Conservation (phyloP, 2,888 invertebrate species). For the Archaeoteleia sp. region DNA sequence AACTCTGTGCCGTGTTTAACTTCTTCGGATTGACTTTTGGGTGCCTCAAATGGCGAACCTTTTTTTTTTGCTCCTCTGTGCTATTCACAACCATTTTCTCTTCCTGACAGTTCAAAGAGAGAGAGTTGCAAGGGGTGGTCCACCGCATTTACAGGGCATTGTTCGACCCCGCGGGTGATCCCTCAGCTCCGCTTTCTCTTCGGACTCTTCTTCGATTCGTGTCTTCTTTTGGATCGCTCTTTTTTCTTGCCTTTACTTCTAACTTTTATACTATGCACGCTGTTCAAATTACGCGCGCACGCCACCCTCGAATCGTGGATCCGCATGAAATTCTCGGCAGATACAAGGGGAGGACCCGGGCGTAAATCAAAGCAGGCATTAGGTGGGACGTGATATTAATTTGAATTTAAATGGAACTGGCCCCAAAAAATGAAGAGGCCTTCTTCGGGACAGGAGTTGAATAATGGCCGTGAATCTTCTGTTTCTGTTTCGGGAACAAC, state of each 20-base stretch:
- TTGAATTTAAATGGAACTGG: slow-evolving; percentile 60
- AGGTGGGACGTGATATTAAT: slow-evolving; percentile 57
- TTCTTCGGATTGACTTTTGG: slow-evolving; percentile 66
- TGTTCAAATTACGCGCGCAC: slow-evolving; percentile 19
- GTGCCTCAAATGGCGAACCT: slow-evolving; percentile 42
- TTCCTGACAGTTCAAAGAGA: slow-evolving; percentile 57
- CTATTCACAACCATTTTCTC: slow-evolving; percentile 32
- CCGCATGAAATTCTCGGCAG: slow-evolving; percentile 31
- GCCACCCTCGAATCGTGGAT: slow-evolving; percentile 39
- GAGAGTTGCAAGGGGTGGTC: slow-evolving; percentile 70
- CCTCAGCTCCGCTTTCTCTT: slow-evolving; percentile 59
- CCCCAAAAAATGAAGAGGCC: slow-evolving; percentile 61
- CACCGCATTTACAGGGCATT: slow-evolving; percentile 69
- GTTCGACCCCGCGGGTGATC: slow-evolving; percentile 71
- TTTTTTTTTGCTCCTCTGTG: slow-evolving; percentile 18
- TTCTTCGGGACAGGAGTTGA: slow-evolving; percentile 52
- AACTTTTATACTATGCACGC: slow-evolving; percentile 1
- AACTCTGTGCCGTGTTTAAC: slow-evolving; percentile 66
- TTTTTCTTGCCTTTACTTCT: slow-evolving; percentile 22
- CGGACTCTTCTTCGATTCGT: slow-evolving; percentile 51
- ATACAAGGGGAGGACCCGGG: slow-evolving; percentile 31
- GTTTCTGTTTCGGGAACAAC: slow-evolving; percentile 15
- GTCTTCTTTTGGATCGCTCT: slow-evolving; percentile 24
- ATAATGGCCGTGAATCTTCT: slow-evolving; percentile 52
- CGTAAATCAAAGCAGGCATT: slow-evolving; percentile 57